Evolutionary conservation across 2,888 invertebrate species (phyloP), one percentile per base, ranked within the genome.

Genomic region (Agriopis leucophaearia): DNA sequence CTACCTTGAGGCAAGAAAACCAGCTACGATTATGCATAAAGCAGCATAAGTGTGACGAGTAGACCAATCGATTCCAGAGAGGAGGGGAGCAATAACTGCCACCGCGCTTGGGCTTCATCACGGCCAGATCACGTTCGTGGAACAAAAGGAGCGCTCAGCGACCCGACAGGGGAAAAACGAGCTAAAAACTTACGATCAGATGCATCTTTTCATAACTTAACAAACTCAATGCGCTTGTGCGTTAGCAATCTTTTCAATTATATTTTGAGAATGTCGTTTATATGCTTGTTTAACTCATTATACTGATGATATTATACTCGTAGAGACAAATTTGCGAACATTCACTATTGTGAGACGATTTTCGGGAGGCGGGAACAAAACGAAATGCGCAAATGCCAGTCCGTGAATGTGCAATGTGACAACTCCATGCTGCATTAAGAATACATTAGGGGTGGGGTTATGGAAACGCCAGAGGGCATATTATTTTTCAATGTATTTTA

Each of bases 371-470:
- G 70, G 72, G 72, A 75, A 76, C 38, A 77, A 79, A 84, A 80
- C 75, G 78, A 79, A 86, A 84, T 80, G 81, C 81, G 82, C 82
- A 83, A 80, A 83, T 79, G 79, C 78, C 78, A 87, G 82, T 81
- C 38, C 82, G 80, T 84, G 87, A 89, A 88, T 88, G 87, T 88
- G 88, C 89, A 88, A 88, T 87, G 90, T 90, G 89, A 91, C 90
- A 92, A 88, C 88, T 89, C 87, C 86, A 88, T 89, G 86, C 88
- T 85, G 90, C 91, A 92, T 93, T 91, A 93, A 89, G 90, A 92
- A 92, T 87, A 89, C 90, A 92, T 92, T 92, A 91, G 88, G 88
- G 84, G 82, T 82, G 85, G 82, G 81, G 79, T 83, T 81, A 83
- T 78, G 82, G 74, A 74, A 79, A 82, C 77, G 83, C 81, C 82